Evolutionary conservation across 2,113 vertebrate genomes (phyloP).

Genomic region (Camelus bactrianus): DNA sequence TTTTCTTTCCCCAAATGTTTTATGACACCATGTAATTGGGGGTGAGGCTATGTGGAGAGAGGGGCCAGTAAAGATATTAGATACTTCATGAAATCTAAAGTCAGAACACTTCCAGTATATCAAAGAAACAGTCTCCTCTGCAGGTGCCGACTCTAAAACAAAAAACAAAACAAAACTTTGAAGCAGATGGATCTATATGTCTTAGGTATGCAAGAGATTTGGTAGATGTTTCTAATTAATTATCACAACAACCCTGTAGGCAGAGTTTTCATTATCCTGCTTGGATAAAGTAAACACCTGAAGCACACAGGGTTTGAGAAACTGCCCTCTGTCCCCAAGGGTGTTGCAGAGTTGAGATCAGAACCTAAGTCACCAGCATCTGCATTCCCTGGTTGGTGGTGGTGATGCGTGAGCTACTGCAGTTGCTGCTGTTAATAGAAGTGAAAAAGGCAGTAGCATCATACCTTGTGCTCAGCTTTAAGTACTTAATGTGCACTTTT

Average conservation of each 20-base stretch:
- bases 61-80: neutral
- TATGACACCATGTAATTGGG: neutral
- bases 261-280: neutral
- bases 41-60: neutral
- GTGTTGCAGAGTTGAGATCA: neutral
- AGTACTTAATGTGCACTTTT: neutral
- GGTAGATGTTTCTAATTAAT: slow-evolving; percentile 6
- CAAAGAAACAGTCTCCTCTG: neutral
- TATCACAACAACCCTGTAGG: neutral
- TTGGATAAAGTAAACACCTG: neutral
- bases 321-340: neutral
- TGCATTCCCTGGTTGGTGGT: neutral
- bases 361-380: neutral
- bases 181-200: neutral
- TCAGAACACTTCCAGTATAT: neutral
- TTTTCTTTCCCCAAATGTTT: slow-evolving; percentile 7
- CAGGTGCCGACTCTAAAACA: neutral
- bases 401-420: neutral
- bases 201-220: neutral
- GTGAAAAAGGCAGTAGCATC: neutral
- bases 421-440: neutral
- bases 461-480: neutral
- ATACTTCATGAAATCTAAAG: neutral
- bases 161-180: neutral
- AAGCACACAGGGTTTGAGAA: neutral